Percentiles rank a stretch among this genome's conserved stretches.
Conservation (phyloP, 2,888 invertebrate genomes). For the Embidobia sp. region DNA sequence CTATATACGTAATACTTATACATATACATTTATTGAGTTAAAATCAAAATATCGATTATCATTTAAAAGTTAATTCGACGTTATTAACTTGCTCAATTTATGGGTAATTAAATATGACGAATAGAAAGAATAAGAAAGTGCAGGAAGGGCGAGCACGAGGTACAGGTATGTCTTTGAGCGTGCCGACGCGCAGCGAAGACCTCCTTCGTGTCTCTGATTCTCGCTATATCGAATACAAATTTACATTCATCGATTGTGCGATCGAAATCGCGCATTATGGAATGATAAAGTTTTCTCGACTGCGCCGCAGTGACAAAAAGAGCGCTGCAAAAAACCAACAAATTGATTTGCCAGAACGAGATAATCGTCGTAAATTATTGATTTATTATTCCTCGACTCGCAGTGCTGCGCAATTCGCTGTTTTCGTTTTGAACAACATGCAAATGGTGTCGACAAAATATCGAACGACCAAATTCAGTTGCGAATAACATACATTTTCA, state of each 20-base stretch:
- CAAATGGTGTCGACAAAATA: too few relatives aligned
- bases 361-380: slow-evolving; percentile 51
- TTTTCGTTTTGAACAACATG: neutral
- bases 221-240: slow-evolving; percentile 48
- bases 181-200: slow-evolving; percentile 58
- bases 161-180: slow-evolving; percentile 65
- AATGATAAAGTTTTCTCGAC: slow-evolving; percentile 37
- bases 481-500: too few relatives aligned
- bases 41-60: too few relatives aligned
- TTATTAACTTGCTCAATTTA: slow-evolving; percentile 65
- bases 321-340: slow-evolving; percentile 35
- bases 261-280: slow-evolving; percentile 45
- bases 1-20: too few relatives aligned
- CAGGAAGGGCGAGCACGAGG: slow-evolving; percentile 43
- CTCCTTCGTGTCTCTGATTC: slow-evolving; percentile 26
- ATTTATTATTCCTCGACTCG: slow-evolving; percentile 31
- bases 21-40: neutral
- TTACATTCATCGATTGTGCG: slow-evolving; percentile 53
- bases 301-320: slow-evolving; percentile 20
- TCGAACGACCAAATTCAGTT: too few relatives aligned
- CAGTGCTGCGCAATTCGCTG: slow-evolving; percentile 5
- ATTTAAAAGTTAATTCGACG: slow-evolving; percentile 27
- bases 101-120: slow-evolving; percentile 71
- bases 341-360: slow-evolving; percentile 53
- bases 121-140: slow-evolving; percentile 57